These are phyloP conservation scores for Dryomyza anilis DNA, from an alignment of 2,888 invertebrate species.

Conservation along the genomic window DNA sequence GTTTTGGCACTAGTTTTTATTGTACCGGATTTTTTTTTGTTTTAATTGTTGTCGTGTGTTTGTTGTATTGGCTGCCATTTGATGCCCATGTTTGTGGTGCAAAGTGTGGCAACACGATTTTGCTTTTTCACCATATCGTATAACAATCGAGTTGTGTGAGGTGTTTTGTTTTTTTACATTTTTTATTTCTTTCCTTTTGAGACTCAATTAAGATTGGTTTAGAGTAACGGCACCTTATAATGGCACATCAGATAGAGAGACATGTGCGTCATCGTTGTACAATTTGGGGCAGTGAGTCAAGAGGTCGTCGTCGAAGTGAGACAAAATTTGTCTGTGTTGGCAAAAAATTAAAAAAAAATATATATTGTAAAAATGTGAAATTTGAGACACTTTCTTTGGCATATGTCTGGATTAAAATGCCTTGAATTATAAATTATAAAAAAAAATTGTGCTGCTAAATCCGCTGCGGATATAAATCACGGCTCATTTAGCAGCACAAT, in stretches of 20 bases:
- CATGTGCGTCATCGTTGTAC: slow-evolving; percentile 5
- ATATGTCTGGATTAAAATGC: no score
- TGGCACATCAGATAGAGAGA: background rate
- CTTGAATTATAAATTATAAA: no score
- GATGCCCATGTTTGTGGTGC: background rate
- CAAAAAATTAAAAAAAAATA: no score
- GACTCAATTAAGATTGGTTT: background rate
- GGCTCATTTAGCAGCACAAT: no score
- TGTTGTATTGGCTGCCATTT: no score
- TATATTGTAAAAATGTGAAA: no score
- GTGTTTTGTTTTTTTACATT: background rate
- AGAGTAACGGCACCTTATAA: background rate
- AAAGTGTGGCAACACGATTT: slow-evolving; percentile 27
- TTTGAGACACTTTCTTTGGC: no score
- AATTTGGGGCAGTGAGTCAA: slow-evolving; percentile 20
- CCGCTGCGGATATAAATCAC: no score
- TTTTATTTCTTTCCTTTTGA: background rate
- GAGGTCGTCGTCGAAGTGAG: no score
- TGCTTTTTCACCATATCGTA: slow-evolving; percentile 8
- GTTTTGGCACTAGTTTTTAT: background rate
- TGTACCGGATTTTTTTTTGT: background rate
- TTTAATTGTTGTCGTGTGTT: slow-evolving; percentile 1
- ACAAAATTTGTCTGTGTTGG: no score
- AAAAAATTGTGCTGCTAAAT: no score
- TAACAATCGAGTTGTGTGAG: background rate